Evolutionary conservation across 2,888 invertebrate genomes (phyloP), one percentile per base, ranked within the genome.

Genomic region (Embidobia sp.): DNA sequence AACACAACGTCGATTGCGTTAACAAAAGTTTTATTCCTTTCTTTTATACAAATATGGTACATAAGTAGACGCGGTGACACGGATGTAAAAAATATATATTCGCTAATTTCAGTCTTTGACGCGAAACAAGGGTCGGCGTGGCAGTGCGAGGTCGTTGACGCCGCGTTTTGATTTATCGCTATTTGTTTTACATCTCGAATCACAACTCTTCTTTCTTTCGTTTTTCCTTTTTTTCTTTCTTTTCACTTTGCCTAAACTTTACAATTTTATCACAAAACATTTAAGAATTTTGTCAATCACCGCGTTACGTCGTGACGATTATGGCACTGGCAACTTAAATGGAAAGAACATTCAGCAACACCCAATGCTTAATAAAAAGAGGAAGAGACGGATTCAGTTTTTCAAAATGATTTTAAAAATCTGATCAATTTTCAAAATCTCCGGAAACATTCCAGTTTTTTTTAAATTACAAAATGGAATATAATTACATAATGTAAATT

Each of bases 41-140:
- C 80, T 63, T 87, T 80, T 85, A 81, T 86, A 88, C 87, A 88
- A 85, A 85, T 88, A 85, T 87, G 61, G 82, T 87, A 87, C 87
- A 87, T 82, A 83, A 73, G 75, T 80, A 81, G 78, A 80, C 81
- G 79, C 80, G 77, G 81, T 80, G 78, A 78, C 44, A 79, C 78
- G 79, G 81, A 82, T 85, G 80, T 85, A 82, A 85, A 86, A 85
- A 85, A 84, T 82, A 84, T 83, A 83, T 80, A 82, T 79, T 77
- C 69, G 74, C 79, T 83, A 78, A 82, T 73, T 81, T 88, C 87
- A 88, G 87, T 88, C 86, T 87, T 86, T 75, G 76, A 82, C 79
- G 78, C 82, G 81, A 85, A 85, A 82, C 26, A 57, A 82, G 61
- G 77, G 70, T 67, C 42, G 26, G 42, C 59, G 74, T 83, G 81